A percentile compares a stretch with the other conserved stretches of the same genome.
phyloP scores from a whole-genome alignment of 2,797 vertebrate species.

The Sibirionetta formosa region DNA sequence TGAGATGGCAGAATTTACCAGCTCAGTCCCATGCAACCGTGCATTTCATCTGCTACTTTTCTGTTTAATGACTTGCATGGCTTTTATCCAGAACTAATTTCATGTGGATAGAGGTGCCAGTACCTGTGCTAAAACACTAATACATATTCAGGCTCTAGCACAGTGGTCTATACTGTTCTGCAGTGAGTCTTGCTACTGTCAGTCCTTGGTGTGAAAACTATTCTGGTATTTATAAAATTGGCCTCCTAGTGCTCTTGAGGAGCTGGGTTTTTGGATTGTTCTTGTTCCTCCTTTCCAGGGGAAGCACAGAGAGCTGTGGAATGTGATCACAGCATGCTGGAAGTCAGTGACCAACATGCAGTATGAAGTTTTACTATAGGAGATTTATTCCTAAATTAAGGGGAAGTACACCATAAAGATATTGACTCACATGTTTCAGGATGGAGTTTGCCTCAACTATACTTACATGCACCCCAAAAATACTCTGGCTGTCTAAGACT shows the following conservation, averaged over 20 bases:
- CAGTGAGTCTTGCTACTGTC: neutral
- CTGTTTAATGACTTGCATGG: neutral
- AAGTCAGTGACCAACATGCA: neutral
- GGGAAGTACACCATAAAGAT: neutral
- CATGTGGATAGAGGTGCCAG: neutral
- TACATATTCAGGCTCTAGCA: neutral
- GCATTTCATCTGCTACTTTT: neutral
- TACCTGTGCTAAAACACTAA: neutral
- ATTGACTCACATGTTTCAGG: neutral
- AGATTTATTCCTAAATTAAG: neutral
- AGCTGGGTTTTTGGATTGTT: neutral
- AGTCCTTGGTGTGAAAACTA: neutral
- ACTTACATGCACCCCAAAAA: neutral
- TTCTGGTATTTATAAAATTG: neutral
- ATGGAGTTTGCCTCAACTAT: neutral
- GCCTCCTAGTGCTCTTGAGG: neutral
- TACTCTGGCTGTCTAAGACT: neutral
- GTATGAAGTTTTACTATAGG: neutral
- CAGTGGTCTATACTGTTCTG: neutral
- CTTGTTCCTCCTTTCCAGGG: neutral
- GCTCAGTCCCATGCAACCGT: neutral
- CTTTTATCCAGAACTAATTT: conserved; percentile 30
- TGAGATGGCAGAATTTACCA: neutral
- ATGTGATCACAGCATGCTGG: neutral
- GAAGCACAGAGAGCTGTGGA: neutral